A percentile compares a stretch with the other conserved stretches of the same genome.
phyloP scores from a whole-genome alignment of 2,113 vertebrate species.

The Leucoraja erinaceus region DNA sequence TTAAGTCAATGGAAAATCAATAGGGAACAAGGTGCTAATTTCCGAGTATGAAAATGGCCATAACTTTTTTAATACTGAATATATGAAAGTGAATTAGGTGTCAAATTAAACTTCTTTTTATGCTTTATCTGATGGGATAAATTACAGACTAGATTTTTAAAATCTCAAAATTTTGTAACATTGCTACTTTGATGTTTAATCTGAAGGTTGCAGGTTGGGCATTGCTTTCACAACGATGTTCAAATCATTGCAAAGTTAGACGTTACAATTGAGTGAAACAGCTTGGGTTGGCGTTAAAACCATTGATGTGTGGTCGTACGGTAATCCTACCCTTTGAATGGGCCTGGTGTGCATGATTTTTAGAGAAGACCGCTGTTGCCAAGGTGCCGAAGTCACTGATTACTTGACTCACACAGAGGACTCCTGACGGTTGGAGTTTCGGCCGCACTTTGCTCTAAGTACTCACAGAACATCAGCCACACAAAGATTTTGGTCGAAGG shows the following conservation, averaged over 20 bases:
- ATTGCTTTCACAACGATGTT: background rate
- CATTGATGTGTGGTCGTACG: background rate
- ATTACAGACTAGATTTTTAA: no score
- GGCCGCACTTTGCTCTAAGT: no score
- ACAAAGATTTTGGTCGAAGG: background rate
- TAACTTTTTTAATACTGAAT: no score
- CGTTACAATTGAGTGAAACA: background rate
- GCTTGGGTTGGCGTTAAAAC: background rate
- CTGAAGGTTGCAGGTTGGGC: background rate
- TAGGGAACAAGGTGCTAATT: no score
- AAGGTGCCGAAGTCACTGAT: background rate
- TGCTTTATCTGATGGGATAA: no score
- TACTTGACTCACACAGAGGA: no score
- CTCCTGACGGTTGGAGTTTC: no score
- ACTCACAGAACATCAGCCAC: background rate
- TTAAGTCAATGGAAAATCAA: no score
- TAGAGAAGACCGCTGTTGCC: background rate
- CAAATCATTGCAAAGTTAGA: background rate
- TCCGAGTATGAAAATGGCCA: no score
- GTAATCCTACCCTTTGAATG: background rate
- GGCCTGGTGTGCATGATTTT: background rate
- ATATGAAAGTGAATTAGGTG: no score
- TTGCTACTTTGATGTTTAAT: background rate
- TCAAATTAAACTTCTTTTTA: no score
- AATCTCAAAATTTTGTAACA: no score